These are phyloP conservation scores for Mirounga angustirostris DNA, from an alignment of 2,113 vertebrate genomes.

Conservation along the genomic window DNA sequence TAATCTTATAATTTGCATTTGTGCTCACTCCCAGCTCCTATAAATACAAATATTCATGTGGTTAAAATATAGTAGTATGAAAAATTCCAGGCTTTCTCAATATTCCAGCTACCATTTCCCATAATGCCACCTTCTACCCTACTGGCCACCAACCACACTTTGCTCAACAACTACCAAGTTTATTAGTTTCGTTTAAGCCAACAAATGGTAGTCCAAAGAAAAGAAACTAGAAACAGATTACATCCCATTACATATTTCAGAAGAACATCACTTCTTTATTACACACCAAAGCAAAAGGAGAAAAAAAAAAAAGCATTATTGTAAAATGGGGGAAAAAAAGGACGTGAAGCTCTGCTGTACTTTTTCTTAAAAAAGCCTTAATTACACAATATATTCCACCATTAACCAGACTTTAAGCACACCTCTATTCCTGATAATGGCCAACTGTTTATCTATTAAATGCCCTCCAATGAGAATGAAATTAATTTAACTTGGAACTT, in stretches of 20 bases:
- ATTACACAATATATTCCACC: not conserved
- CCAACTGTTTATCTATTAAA: slow-evolving; percentile 34
- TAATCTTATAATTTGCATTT: slow-evolving; percentile 98
- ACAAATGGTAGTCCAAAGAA: not conserved
- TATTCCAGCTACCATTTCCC: slow-evolving; percentile 4
- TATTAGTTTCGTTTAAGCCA: slow-evolving; percentile 33
- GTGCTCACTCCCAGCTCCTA: slow-evolving; percentile 98
- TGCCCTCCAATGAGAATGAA: slow-evolving; percentile 9
- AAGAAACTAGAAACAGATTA: not conserved
- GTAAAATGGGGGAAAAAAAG: not conserved
- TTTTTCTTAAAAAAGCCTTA: not conserved
- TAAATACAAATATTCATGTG: slow-evolving; percentile 67
- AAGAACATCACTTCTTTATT: not conserved
- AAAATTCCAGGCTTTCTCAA: slow-evolving; percentile 32
- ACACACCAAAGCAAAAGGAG: not conserved
- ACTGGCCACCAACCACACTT: not conserved
- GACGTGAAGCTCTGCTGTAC: not conserved
- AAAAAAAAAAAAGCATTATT: not conserved
- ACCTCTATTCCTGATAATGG: not conserved
- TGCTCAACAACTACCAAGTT: slow-evolving; percentile 8
- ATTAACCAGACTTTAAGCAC: slow-evolving; percentile 11
- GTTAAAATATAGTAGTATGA: slow-evolving; percentile 37
- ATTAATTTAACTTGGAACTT: slow-evolving; percentile 32
- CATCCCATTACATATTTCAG: not conserved
- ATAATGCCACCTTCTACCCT: not conserved